Evolutionary conservation across 2,888 invertebrate genomes (phyloP).

Genomic region (Drosophila stalkeri): DNA sequence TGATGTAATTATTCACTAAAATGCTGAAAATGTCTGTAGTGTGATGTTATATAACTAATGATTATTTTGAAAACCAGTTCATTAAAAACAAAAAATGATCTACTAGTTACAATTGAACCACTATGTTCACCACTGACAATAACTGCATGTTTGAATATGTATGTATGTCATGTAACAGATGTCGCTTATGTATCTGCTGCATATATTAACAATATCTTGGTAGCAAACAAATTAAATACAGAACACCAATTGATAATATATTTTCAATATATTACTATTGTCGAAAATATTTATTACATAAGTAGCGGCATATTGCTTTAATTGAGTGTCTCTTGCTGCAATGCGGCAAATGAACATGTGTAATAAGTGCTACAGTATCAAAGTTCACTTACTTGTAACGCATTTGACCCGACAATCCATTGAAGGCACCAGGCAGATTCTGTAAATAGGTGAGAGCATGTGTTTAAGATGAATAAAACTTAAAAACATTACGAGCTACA

Average conservation of each 20-base stretch:
- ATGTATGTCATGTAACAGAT: neutral
- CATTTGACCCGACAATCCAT: slow-evolving; percentile 77
- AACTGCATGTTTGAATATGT: slow-evolving; percentile 12
- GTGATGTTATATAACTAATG: neutral
- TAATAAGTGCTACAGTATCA: neutral
- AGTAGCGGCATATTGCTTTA: slow-evolving; percentile 23
- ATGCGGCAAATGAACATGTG: slow-evolving; percentile 9
- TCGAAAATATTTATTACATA: slow-evolving; percentile 53
- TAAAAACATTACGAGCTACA: slow-evolving; percentile 41
- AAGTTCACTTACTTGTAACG: slow-evolving; percentile 82
- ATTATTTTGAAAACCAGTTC: neutral
- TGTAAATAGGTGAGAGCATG: slow-evolving; percentile 49
- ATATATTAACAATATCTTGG: neutral
- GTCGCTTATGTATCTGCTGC: neutral
- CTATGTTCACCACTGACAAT: slow-evolving; percentile 5
- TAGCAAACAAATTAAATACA: slow-evolving; percentile 9
- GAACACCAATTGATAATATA: neutral
- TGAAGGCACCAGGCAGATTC: slow-evolving; percentile 67
- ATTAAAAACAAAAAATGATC: neutral
- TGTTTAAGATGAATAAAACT: slow-evolving; percentile 21
- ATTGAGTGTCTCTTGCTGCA: neutral
- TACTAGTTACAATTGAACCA: slow-evolving; percentile 1
- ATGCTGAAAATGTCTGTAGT: neutral
- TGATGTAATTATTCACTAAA: neutral
- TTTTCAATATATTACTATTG: neutral